Conservation (phyloP, 1,140 invertebrate genomes). For the Harpegnathos saltator region DNA sequence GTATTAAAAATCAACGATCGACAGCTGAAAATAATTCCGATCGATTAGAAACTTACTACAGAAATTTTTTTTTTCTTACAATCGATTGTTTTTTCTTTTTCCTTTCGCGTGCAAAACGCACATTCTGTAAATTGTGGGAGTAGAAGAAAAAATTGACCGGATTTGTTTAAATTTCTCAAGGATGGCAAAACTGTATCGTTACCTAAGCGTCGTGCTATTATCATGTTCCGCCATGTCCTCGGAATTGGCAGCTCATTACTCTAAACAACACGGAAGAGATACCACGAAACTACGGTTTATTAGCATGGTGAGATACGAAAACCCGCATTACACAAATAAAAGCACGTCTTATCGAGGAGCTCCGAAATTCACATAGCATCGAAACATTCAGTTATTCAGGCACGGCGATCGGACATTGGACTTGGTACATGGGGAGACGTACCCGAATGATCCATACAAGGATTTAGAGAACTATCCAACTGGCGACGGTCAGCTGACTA, state of each 20-base stretch:
- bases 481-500: slow-evolving; percentile 90
- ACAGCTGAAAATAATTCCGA: no score
- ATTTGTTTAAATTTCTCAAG: background rate
- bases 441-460: slow-evolving; percentile 88
- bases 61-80: no score
- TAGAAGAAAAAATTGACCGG: no score
- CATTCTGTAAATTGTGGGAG: no score
- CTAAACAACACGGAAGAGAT: background rate
- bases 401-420: slow-evolving; percentile 92
- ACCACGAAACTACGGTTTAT: background rate
- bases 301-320: slow-evolving; percentile 23
- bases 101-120: no score
- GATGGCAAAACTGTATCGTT: slow-evolving; percentile 10
- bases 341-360: background rate
- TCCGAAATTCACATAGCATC: background rate
- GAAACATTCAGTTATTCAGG: slow-evolving; percentile 87
- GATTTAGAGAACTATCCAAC: slow-evolving; percentile 88
- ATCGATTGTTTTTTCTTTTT: no score
- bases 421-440: slow-evolving; percentile 84
- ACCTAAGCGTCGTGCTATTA: background rate
- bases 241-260: background rate
- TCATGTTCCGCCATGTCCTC: background rate
- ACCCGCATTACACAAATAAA: background rate
- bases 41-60: no score
- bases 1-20: no score